Evolutionary conservation across 23 tunicate species (phyloP).

Genomic region (Ascidia mentula): DNA sequence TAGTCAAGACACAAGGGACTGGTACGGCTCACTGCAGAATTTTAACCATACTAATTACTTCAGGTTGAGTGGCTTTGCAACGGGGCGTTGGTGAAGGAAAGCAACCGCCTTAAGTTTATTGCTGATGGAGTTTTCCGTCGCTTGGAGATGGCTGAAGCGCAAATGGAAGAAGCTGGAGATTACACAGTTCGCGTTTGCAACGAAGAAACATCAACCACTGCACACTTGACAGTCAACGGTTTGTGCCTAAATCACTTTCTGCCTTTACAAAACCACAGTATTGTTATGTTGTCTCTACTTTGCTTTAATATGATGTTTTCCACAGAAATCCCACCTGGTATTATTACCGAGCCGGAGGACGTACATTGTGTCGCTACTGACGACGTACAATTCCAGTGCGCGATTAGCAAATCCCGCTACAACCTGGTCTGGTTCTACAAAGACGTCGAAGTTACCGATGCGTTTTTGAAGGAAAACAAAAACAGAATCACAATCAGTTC

Average conservation of each 20-base stretch:
- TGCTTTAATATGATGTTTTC: no score
- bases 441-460: conserved; percentile 23
- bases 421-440: conserved; percentile 51
- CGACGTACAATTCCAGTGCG: conserved; percentile 59
- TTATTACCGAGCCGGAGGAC: conserved; percentile 55
- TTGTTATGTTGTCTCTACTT: no score
- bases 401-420: conserved; percentile 54
- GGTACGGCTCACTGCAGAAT: background rate
- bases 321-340: conserved; percentile 81
- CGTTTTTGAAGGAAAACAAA: conserved; percentile 18
- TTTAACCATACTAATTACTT: background rate
- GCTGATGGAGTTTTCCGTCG: conserved; percentile 65
- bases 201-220: conserved; percentile 62
- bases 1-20: no score
- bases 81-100: conserved; percentile 35
- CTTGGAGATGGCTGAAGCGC: conserved; percentile 39
- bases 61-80: conserved; percentile 72
- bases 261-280: no score
- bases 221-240: conserved; percentile 69
- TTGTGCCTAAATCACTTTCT: no score
- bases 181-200: conserved; percentile 50
- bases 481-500: conserved; percentile 10
- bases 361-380: conserved; percentile 56
- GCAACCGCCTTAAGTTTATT: conserved; percentile 42
- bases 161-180: conserved; percentile 67